A percentile compares a stretch with the other conserved stretches of the same genome.
Conservation (phyloP, 2,113 vertebrate species). For the Hymenochirus boettgeri region DNA sequence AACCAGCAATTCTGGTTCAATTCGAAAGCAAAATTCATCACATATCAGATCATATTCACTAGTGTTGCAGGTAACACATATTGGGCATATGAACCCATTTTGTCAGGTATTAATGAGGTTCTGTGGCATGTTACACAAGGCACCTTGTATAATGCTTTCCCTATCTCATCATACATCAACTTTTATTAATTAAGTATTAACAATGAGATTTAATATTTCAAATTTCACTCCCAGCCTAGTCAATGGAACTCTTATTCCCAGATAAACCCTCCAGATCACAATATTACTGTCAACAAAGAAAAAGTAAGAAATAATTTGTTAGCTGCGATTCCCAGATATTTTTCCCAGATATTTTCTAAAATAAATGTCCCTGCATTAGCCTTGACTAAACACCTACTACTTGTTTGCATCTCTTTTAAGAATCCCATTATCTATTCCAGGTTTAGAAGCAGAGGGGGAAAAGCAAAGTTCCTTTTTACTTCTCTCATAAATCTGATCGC, state of each 20-base stretch:
- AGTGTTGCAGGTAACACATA: no score
- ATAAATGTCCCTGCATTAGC: slow-evolving; percentile 28
- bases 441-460: slow-evolving; percentile 15
- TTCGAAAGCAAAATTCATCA: no score
- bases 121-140: no score
- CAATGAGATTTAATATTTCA: no score
- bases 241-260: background rate
- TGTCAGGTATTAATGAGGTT: no score
- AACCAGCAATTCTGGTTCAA: no score
- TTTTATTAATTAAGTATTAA: no score
- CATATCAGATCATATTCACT: no score
- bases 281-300: background rate
- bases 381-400: slow-evolving; percentile 15
- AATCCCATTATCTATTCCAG: slow-evolving; percentile 27
- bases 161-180: no score
- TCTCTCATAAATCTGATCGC: slow-evolving; percentile 35
- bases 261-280: background rate
- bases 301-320: slow-evolving; percentile 9
- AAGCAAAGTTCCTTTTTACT: slow-evolving; percentile 29
- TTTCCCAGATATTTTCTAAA: slow-evolving; percentile 25
- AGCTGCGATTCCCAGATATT: slow-evolving; percentile 3
- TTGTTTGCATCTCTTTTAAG: slow-evolving; percentile 5
- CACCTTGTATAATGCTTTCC: no score
- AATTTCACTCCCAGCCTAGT: no score
- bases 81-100: no score